These are phyloP conservation scores for Berghia stephanieae DNA, from an alignment of 1,140 invertebrate species.

Conservation along the genomic window DNA sequence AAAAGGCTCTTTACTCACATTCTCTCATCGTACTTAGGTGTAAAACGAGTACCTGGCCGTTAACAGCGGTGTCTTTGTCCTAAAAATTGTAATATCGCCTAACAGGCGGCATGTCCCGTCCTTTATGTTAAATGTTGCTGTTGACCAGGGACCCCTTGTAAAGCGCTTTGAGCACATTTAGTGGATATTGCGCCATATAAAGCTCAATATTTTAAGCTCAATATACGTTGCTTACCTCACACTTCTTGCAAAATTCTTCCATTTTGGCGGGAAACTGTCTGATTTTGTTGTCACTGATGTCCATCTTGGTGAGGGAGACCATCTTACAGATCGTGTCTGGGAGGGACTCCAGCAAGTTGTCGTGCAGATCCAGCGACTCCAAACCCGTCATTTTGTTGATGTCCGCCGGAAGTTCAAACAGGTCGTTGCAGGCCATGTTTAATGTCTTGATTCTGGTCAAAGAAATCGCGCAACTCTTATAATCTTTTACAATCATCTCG, in stretches of 20 bases:
- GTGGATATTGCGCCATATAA: too few species aligned
- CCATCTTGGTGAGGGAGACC: conserved; percentile 49
- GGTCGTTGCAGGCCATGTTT: conserved; percentile 49
- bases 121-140: too few species aligned
- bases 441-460: conserved; percentile 35
- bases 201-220: too few species aligned
- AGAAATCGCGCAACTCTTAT: neutral
- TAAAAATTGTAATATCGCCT: too few species aligned
- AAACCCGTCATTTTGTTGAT: conserved; percentile 54
- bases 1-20: too few species aligned
- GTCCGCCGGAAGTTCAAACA: conserved; percentile 50
- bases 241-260: conserved; percentile 47
- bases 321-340: conserved; percentile 63
- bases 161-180: too few species aligned
- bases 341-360: conserved; percentile 57
- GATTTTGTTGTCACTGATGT: conserved; percentile 62
- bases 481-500: neutral
- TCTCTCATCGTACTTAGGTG: too few species aligned
- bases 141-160: too few species aligned
- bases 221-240: conserved; percentile 41
- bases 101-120: too few species aligned
- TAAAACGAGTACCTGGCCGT: too few species aligned
- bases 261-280: conserved; percentile 51
- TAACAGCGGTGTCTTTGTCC: too few species aligned
- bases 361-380: conserved; percentile 50